These are phyloP conservation scores for Orthonyx spaldingii DNA, from an alignment of 2,113 vertebrate genomes.

Conservation along the genomic window DNA sequence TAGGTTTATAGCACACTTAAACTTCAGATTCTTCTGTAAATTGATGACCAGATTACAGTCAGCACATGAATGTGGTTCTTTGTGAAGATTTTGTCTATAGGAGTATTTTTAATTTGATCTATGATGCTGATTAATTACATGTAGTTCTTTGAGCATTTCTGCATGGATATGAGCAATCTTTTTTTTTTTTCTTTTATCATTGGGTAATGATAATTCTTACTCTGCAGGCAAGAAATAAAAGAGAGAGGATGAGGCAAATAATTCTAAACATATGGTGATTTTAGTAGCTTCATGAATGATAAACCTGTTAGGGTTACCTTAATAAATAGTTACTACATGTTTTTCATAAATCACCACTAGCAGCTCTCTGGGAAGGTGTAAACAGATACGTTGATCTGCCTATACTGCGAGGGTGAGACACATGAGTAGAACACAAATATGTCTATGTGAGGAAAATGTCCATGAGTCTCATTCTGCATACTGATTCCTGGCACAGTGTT, in stretches of 20 bases:
- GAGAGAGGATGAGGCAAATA: background rate
- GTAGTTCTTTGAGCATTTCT: slow-evolving; percentile 2
- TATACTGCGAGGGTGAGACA: background rate
- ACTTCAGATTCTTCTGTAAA: background rate
- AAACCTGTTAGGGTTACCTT: background rate
- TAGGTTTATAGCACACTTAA: slow-evolving; percentile 11
- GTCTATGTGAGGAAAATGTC: background rate
- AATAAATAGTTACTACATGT: background rate
- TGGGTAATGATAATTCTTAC: background rate
- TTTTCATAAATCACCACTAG: background rate
- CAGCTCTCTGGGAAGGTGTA: background rate
- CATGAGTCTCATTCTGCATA: background rate
- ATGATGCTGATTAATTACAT: background rate
- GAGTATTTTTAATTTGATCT: slow-evolving; percentile 13
- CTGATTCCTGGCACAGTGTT: background rate
- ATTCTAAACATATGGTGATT: background rate
- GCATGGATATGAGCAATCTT: background rate
- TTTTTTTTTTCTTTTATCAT: background rate
- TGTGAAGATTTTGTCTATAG: background rate
- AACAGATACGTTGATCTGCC: background rate
- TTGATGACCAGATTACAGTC: background rate
- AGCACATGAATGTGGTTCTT: background rate
- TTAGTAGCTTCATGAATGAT: background rate
- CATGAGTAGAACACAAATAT: background rate
- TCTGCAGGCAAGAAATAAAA: slow-evolving; percentile 4